Base-by-base conservation (phyloP, 2,888 invertebrate species). In the Macrosiphum euphorbiae region DNA sequence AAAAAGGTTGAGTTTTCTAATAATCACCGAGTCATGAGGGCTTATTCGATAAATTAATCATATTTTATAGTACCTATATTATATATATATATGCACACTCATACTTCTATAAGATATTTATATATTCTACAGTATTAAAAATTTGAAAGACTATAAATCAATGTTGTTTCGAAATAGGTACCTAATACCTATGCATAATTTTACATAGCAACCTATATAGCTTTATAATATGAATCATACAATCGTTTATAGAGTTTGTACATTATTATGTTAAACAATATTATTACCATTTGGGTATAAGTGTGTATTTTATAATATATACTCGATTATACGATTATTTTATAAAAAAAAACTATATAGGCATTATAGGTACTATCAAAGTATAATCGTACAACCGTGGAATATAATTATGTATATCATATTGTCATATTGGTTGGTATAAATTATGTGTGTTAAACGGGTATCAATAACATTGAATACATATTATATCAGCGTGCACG, bases 101-200 rank as follows among this genome's bases (percentile, higher is more conserved):
- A 20, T 5, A 35, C 35, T 35, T 35, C 8, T 35, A 35, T 78
- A 78, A 78, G 35, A 78, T 78, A 78, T 35, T 78, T 78, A 78
- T 35, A 78, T 78, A 78, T 35, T 78, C 78, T 78, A 78, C 35
- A 78, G 20, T 35, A 8, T 35, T 35, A 35, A 78, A 35, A 35
- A 78, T 78, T 35, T 88, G 24, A 88, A 88, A 88, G 52, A 52
- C 35, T 52, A 35, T 52, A 52, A 88, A 88, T 88, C 88, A 88
- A 88, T 26, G 88, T 88, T 52, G 50, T 52, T 52, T 52, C 52
- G 5, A 52, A 88, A 88, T 52, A 50, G 13, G 13, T 16, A 44
- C 7, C 44, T 44, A 35, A 1, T 16, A 44, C 7, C 44, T 44
- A 35, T 78, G 35, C 78, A 78, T 20, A 7, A 78, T 78, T 78